Base-by-base conservation (phyloP, 1,140 invertebrate genomes). In the Lerema accius region DNA sequence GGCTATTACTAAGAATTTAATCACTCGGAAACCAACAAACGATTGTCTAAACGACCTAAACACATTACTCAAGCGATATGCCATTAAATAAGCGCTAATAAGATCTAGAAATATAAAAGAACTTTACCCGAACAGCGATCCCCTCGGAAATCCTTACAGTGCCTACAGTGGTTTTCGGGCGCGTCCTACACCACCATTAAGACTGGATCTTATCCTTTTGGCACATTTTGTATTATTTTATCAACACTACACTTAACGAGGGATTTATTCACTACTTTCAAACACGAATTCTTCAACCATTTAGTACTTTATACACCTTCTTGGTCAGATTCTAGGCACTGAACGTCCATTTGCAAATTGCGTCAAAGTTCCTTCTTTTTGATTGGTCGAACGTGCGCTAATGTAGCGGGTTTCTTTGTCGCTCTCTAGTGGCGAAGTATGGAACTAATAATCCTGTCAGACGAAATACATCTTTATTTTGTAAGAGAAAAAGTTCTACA, bases 41-140 rank as follows among this genome's bases (percentile, higher is more conserved):
- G 9, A 9, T 16, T 14, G 1, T 35, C 11, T 4, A 1, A 48
- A 19, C 26, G 11, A 26, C 10, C 17, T 23, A 2, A 7, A 48
- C 19, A 39, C n/a, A 26, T 59, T 15, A 59, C 11, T 39, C 43
- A 59, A 39, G 56, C 43, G 35, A 48, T 58, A 49, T 32, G 55
- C 23, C 5, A 49, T 11, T 7, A 0, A 39, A 37, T 51, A 65
- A 65, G 28, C 61, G 10, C 14, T 39, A 42, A 37, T 59, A 61
- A 28, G 9, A 28, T 37, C n/a, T 16, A 14, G 48, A 26, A 79
- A 73, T 65, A 80, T 78, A 74, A 69, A 81, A 80, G 72, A 77
- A 87, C 82, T 84, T 91, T 90, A 91, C 90, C 88, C 90, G 80
- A 86, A 83, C 84, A 89, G 90, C 87, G 80, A 76, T 84, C 78